Evolutionary conservation across 2,113 vertebrate genomes (phyloP).

Genomic region (Lophius piscatorius): DNA sequence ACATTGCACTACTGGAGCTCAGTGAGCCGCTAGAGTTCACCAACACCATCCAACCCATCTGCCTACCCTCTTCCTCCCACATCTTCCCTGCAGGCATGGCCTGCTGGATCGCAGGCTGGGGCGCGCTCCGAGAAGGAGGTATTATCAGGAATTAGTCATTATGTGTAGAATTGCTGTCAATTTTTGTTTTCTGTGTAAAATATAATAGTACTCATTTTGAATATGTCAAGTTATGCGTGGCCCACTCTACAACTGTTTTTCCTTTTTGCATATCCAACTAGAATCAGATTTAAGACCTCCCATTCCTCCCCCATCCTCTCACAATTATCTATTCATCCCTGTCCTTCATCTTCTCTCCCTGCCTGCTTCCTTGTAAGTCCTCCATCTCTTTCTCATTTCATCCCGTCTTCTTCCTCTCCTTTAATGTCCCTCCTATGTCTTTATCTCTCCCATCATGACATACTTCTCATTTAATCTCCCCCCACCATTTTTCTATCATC

Average conservation of each 20-base stretch:
- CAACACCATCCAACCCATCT: conserved; percentile 80
- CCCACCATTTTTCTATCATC: conserved; percentile 52
- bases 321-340: conserved; percentile 38
- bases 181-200: not conserved
- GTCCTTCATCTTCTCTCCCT: conserved; percentile 38
- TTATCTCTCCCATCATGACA: conserved; percentile 54
- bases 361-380: conserved; percentile 16
- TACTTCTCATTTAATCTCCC: conserved; percentile 44
- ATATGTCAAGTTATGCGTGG: conserved; percentile 21
- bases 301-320: conserved; percentile 37
- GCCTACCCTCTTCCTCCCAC: conserved; percentile 79
- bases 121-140: conserved; percentile 79
- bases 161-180: not conserved
- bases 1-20: conserved; percentile 83
- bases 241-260: conserved; percentile 20
- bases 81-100: conserved; percentile 77
- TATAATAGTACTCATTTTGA: conserved; percentile 11
- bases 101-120: conserved; percentile 85
- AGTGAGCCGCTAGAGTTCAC: conserved; percentile 71
- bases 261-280: conserved; percentile 26
- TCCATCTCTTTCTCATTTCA: conserved; percentile 47
- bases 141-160: conserved; percentile 32
- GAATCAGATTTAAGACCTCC: conserved; percentile 33
- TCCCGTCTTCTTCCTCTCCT: conserved; percentile 34
- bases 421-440: conserved; percentile 58